Evolutionary conservation across 2,888 invertebrate species (phyloP).

Genomic region (Tipula unca): DNA sequence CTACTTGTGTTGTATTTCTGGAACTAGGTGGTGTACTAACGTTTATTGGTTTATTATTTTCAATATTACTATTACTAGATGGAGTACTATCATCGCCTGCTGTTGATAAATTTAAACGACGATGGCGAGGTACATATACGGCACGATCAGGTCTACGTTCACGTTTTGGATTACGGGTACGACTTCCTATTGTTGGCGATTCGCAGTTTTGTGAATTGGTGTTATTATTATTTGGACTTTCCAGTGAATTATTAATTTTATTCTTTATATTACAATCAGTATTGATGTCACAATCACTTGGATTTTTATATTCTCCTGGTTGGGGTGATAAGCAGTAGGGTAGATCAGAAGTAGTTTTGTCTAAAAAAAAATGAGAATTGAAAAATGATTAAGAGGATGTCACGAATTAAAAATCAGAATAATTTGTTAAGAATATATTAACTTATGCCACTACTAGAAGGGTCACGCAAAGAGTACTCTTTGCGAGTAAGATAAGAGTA

Average conservation of each 20-base stretch:
- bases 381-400: neutral
- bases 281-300: neutral
- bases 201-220: neutral
- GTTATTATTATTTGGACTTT: neutral
- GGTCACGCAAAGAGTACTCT: too few relatives aligned
- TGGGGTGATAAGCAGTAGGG: neutral
- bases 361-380: neutral
- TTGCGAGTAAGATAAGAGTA: too few relatives aligned
- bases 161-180: constrained; percentile 33
- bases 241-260: neutral
- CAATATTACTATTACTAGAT: constrained; percentile 22
- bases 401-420: too few relatives aligned
- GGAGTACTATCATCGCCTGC: constrained; percentile 27
- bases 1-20: constrained; percentile 23
- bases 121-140: constrained; percentile 67
- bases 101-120: constrained; percentile 43
- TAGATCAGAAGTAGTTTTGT: neutral
- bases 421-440: too few relatives aligned
- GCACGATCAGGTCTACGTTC: constrained; percentile 66
- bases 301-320: neutral
- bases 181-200: neutral
- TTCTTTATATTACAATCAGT: neutral
- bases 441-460: too few relatives aligned
- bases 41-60: constrained; percentile 25
- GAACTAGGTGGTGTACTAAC: constrained; percentile 35